Evolutionary conservation across 1,140 invertebrate species (phyloP).

Genomic region (Bombus difficillimus): DNA sequence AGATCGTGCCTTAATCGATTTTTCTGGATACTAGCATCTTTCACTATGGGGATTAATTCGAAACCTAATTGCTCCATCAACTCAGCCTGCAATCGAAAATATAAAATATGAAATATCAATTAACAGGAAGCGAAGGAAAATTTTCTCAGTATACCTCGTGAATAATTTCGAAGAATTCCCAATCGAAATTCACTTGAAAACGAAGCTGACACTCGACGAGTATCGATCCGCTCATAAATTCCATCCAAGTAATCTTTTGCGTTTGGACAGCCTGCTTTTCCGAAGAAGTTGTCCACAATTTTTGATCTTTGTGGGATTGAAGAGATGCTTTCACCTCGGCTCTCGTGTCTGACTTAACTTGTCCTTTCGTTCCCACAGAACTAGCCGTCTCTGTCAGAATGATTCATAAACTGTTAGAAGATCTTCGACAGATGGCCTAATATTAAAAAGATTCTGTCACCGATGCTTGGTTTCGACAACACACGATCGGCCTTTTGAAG

Average conservation of each 20-base stretch:
- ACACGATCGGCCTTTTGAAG: conserved; percentile 18
- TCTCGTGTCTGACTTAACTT: not conserved
- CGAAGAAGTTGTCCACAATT: conserved; percentile 25
- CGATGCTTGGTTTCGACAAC: conserved; percentile 55
- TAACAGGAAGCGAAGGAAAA: not conserved
- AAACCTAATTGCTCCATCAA: conserved; percentile 90
- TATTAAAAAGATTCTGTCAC: conserved; percentile 2
- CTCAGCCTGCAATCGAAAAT: conserved; percentile 81
- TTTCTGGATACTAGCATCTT: conserved; percentile 88
- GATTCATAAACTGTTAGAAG: too few species aligned
- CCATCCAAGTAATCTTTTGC: conserved; percentile 82
- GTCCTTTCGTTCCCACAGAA: not conserved
- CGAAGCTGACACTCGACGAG: conserved; percentile 86
- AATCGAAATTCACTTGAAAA: conserved; percentile 87
- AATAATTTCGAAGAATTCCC: conserved; percentile 88
- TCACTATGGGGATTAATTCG: conserved; percentile 86
- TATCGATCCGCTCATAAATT: conserved; percentile 85
- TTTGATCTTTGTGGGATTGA: conserved; percentile 29
- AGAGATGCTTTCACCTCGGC: not conserved
- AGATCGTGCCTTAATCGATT: conserved; percentile 86
- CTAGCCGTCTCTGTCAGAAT: not conserved
- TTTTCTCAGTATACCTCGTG: conserved; percentile 82
- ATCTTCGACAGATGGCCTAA: too few species aligned
- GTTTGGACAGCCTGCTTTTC: conserved; percentile 23
- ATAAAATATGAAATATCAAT: not conserved